Percentiles rank a stretch among this genome's conserved stretches.
Evolutionary conservation across 2,113 vertebrate species (phyloP).

Genomic region (Poeciliopsis prolifica): DNA sequence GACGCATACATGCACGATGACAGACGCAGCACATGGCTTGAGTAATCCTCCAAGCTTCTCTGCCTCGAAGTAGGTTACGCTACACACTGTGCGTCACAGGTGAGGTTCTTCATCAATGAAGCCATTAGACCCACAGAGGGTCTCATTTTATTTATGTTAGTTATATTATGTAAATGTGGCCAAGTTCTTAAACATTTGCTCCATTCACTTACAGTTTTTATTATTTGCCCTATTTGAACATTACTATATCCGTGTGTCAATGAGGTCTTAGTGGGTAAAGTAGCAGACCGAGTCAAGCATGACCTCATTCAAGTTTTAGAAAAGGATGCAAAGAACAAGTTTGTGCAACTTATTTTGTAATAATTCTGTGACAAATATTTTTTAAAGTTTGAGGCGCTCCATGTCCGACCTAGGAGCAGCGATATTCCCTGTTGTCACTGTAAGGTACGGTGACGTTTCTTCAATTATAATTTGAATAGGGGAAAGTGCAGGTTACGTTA

Average conservation of each 20-base stretch:
- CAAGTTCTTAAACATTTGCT: not conserved
- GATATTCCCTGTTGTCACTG: not conserved
- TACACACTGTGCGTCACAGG: conserved; percentile 46
- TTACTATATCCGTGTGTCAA: not conserved
- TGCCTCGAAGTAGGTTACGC: conserved; percentile 47
- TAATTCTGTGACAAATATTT: not conserved
- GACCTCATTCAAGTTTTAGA: not conserved
- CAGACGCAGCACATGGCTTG: conserved; percentile 9
- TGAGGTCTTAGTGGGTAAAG: not conserved
- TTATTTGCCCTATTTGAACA: not conserved
- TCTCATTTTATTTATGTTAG: not conserved
- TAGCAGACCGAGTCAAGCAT: not conserved
- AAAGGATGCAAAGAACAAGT: not conserved
- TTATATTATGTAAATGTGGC: not conserved
- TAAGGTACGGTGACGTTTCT: not conserved
- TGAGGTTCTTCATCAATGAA: conserved; percentile 40
- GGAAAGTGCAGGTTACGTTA: too few species aligned
- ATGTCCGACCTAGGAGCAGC: not conserved
- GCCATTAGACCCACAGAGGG: conserved; percentile 4
- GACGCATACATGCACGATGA: conserved; percentile 20
- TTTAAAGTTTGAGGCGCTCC: not conserved
- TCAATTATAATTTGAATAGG: not conserved
- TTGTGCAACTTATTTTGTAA: not conserved
- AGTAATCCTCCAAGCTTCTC: conserved; percentile 47
- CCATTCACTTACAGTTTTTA: not conserved